phyloP scores from a whole-genome alignment of 64 coral and sea anemone species.

The Pachyseris speciosa region DNA sequence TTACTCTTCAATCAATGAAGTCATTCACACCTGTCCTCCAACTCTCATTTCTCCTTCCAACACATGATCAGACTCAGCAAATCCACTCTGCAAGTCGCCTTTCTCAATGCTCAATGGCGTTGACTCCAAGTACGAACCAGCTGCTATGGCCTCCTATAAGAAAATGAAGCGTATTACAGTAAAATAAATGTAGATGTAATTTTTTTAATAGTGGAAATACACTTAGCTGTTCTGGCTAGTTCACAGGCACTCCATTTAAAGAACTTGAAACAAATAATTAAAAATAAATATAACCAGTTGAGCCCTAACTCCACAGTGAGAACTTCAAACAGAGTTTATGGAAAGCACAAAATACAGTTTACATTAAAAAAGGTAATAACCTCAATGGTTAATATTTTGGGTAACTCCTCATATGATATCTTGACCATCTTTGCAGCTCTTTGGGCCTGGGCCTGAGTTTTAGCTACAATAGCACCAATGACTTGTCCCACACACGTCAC shows the following conservation, averaged over 20 bases:
- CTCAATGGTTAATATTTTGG: constrained; percentile 91
- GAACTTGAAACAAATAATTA: too few species aligned
- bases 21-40: constrained; percentile 60
- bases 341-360: too few species aligned
- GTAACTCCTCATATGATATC: constrained; percentile 76
- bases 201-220: too few species aligned
- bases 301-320: too few species aligned
- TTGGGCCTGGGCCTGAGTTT: constrained; percentile 94
- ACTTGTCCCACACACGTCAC: constrained; percentile 92
- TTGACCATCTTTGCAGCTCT: constrained; percentile 81
- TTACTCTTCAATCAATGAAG: not conserved
- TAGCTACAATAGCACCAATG: constrained; percentile 83
- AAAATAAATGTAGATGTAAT: too few species aligned
- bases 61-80: constrained; percentile 54
- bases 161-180: not conserved
- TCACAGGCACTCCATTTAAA: too few species aligned
- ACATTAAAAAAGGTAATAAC: constrained; percentile 16
- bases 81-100: constrained; percentile 56
- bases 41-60: constrained; percentile 73
- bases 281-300: too few species aligned
- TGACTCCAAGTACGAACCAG: constrained; percentile 33
- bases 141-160: constrained; percentile 75
- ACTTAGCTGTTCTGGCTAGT: too few species aligned
- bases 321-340: too few species aligned
- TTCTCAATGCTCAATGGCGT: constrained; percentile 34